These are phyloP conservation scores for Todiramphus chloris DNA, from an alignment of 2,113 vertebrate species.

Conservation along the genomic window DNA sequence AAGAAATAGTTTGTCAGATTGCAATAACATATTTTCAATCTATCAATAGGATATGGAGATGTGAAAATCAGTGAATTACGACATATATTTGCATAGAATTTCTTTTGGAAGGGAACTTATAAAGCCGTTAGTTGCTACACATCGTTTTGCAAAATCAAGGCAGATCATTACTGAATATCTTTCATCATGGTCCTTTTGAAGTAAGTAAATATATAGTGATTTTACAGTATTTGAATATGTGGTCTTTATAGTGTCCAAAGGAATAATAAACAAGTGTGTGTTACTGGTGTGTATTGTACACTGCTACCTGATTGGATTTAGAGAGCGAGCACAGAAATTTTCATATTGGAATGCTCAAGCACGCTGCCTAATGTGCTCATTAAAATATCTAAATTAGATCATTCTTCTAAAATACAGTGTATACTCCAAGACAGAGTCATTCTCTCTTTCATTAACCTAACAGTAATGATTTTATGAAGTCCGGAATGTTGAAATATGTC, in stretches of 20 bases:
- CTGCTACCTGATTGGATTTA: neutral
- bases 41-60: neutral
- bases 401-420: neutral
- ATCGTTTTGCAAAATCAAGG: neutral
- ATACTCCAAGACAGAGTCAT: neutral
- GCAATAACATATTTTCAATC: neutral
- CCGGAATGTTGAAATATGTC: neutral
- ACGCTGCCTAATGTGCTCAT: neutral
- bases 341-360: neutral
- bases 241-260: neutral
- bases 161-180: neutral
- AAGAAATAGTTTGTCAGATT: neutral
- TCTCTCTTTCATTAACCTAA: neutral
- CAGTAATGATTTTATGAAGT: neutral
- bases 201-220: neutral
- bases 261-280: neutral
- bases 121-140: neutral
- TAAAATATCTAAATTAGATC: constrained; percentile 28
- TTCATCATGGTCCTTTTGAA: neutral
- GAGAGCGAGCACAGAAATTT: neutral
- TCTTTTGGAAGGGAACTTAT: neutral
- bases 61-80: neutral
- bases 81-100: neutral
- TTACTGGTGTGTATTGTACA: neutral
- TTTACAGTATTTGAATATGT: neutral